These are phyloP conservation scores for Scaptomyza parva DNA, from an alignment of 2,888 invertebrate genomes.

Conservation along the genomic window DNA sequence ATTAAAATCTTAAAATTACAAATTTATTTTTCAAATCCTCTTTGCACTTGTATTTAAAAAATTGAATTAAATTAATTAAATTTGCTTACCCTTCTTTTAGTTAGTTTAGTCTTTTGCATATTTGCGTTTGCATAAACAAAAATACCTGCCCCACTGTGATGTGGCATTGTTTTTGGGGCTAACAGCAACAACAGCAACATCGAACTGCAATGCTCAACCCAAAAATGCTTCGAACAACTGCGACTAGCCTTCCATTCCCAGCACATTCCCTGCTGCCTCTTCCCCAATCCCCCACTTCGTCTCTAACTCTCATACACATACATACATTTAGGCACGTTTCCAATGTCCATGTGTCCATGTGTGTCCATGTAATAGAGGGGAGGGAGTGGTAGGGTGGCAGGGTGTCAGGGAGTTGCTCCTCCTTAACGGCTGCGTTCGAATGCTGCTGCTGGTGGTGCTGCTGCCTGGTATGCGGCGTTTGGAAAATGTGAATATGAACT, in stretches of 20 bases:
- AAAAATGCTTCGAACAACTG: constrained; percentile 71
- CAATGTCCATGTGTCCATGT: constrained; percentile 50
- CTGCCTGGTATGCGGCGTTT: constrained; percentile 78
- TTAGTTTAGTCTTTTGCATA: neutral
- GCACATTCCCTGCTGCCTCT: constrained; percentile 9
- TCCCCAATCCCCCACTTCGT: constrained; percentile 5
- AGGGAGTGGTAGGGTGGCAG: neutral
- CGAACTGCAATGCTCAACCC: constrained; percentile 72
- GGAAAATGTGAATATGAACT: constrained; percentile 84
- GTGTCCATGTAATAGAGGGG: constrained; percentile 27
- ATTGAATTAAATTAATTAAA: too few relatives aligned
- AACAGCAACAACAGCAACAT: constrained; percentile 38
- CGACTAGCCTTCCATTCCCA: constrained; percentile 54
- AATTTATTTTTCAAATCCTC: too few relatives aligned
- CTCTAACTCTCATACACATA: constrained; percentile 5
- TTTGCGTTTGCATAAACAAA: neutral
- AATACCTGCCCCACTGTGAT: constrained; percentile 47
- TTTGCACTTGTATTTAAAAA: too few relatives aligned
- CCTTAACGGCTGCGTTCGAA: constrained; percentile 56
- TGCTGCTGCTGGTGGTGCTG: too few relatives aligned
- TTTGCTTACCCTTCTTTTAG: too few relatives aligned
- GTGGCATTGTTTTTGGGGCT: constrained; percentile 25
- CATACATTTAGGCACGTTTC: constrained; percentile 56
- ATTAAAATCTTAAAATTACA: too few relatives aligned
- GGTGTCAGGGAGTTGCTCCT: constrained; percentile 39